A percentile compares a stretch with the other conserved stretches of the same genome.
Evolutionary conservation across 2,113 vertebrate species (phyloP).

Genomic region (Meleagris gallopavo): DNA sequence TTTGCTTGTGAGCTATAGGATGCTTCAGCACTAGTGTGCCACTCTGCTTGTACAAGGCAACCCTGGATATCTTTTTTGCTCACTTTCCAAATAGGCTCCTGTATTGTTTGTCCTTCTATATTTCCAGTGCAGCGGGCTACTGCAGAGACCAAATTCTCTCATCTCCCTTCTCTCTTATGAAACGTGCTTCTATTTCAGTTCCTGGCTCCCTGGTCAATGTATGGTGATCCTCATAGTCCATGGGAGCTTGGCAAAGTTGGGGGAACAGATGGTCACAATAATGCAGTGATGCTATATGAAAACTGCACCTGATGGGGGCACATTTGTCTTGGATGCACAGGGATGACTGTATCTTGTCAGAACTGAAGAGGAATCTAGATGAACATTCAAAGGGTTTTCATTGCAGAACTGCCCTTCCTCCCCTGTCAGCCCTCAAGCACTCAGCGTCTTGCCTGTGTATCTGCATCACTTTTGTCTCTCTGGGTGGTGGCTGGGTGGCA

Average conservation of each 20-base stretch:
- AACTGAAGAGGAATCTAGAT: background rate
- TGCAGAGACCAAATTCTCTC: background rate
- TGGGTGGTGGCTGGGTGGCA: background rate
- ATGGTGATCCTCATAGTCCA: background rate
- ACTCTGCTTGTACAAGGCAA: background rate
- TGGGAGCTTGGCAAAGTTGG: background rate
- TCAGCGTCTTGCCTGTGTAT: background rate
- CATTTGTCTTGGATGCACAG: background rate
- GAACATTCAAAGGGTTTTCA: background rate
- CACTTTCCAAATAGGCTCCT: background rate
- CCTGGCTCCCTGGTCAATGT: background rate
- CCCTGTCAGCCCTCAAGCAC: background rate
- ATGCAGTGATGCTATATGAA: background rate
- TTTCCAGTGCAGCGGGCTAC: conserved; percentile 4
- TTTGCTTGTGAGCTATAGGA: background rate
- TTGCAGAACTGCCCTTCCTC: background rate
- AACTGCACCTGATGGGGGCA: background rate
- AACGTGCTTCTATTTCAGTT: background rate
- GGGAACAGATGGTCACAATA: conserved; percentile 50
- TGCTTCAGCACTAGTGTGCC: background rate
- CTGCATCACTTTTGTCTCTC: background rate
- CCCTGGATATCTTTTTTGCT: background rate
- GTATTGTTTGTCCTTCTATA: background rate
- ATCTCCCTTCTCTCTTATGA: background rate
- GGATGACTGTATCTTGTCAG: background rate